Percentiles rank a stretch among this genome's conserved stretches.
Conservation (phyloP, 2,888 invertebrate species). For the Amorpha juglandis region DNA sequence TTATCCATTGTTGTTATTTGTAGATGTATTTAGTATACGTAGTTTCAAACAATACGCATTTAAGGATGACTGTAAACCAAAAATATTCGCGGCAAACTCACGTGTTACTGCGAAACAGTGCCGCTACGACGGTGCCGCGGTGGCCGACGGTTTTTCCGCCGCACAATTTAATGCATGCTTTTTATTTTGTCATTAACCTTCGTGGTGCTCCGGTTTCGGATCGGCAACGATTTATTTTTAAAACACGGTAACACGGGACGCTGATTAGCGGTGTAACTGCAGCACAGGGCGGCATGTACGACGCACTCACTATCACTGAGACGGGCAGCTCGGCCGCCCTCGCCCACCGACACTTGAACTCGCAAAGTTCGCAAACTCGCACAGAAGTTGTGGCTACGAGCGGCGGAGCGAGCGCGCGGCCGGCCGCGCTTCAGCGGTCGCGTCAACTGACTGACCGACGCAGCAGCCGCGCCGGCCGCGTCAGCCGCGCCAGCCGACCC, state of each 20-base stretch:
- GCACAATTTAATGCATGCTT: conserved; percentile 76
- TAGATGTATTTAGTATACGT: background rate
- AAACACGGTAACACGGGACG: conserved; percentile 73
- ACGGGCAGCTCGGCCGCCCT: conserved; percentile 29
- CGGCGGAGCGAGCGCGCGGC: conserved; percentile 44
- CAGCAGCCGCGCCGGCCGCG: conserved; percentile 28
- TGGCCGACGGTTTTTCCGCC: conserved; percentile 45
- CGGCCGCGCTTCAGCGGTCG: conserved; percentile 64
- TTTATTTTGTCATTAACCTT: conserved; percentile 83
- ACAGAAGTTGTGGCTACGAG: conserved; percentile 48
- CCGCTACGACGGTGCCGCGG: background rate
- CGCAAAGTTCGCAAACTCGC: conserved; percentile 51
- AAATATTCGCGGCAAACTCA: conserved; percentile 49
- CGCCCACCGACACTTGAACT: conserved; percentile 3
- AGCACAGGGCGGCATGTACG: conserved; percentile 13
- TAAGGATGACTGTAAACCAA: conserved; percentile 2
- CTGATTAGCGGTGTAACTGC: conserved; percentile 46
- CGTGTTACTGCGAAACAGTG: conserved; percentile 45
- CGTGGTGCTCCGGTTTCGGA: conserved; percentile 80
- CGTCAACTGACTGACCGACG: conserved; percentile 60
- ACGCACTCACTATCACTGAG: conserved; percentile 23
- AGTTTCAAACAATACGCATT: background rate
- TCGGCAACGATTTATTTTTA: conserved; percentile 81
- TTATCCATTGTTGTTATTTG: background rate
- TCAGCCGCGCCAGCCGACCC: conserved; percentile 56